Conservation (phyloP, 2,888 invertebrate genomes). For the Callyntrura guangdongensis region DNA sequence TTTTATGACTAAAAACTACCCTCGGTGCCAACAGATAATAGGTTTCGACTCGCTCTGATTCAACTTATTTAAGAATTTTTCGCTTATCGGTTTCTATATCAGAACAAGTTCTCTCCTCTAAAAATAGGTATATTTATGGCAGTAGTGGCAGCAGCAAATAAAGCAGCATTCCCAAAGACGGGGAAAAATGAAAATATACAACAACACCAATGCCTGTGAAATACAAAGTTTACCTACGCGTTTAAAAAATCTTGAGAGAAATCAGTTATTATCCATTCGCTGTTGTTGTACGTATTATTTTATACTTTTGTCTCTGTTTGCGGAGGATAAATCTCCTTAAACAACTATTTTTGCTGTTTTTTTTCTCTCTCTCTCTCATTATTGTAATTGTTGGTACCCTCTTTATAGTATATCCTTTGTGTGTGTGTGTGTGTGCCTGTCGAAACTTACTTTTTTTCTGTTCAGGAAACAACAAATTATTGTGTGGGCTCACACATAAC, state of each 20-base stretch:
- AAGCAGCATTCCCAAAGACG: too few species aligned
- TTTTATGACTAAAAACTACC: background rate
- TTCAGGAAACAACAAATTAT: conserved; percentile 30
- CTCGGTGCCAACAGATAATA: conserved; percentile 45
- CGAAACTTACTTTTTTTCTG: background rate
- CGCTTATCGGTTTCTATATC: conserved; percentile 20
- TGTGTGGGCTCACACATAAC: conserved; percentile 39
- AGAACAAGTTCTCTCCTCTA: conserved; percentile 53
- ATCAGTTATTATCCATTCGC: too few species aligned
- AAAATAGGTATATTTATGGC: background rate
- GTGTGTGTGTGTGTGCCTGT: background rate
- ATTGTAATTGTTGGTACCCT: background rate
- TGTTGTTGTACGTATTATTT: too few species aligned
- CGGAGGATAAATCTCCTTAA: background rate
- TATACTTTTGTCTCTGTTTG: too few species aligned
- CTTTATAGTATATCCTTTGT: background rate
- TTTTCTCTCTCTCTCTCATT: background rate
- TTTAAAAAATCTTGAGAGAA: too few species aligned
- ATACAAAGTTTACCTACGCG: too few species aligned
- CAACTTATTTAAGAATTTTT: conserved; percentile 51
- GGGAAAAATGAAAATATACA: background rate
- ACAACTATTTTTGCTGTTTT: background rate
- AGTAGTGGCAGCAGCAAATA: background rate
- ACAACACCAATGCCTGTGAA: background rate
- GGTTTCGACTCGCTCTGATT: conserved; percentile 61